Evolutionary conservation across 2,113 vertebrate genomes (phyloP), one percentile per base, ranked within the genome.

Genomic region (Aegotheles bennettii): DNA sequence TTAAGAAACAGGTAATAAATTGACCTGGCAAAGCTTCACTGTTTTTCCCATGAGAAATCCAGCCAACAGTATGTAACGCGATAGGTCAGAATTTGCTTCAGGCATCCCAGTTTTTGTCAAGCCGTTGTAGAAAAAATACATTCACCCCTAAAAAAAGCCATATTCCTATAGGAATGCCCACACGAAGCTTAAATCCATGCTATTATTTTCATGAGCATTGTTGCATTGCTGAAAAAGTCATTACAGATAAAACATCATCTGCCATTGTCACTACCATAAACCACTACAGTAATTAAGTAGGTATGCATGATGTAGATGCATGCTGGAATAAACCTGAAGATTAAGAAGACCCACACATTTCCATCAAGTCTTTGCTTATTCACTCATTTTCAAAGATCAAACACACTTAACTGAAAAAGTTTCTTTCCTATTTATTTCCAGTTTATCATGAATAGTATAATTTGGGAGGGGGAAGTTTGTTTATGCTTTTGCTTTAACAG

Each of bases 401-500:
- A 48, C 42, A 80, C 68, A 63, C 53, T 56, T 61, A 77, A 86
- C 6, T 75, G 51, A 33, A 48, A 87, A 92, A 75, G 3, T 16
- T 45, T 23, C 3, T 71, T 68, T 47, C 42, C 11, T 13, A 24
- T 53, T 33, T 29, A 38, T 71, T 84, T 86, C 67, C 50, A 76
- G 16, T 84, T 87, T n/a, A 51, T 60, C 84, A 79, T 11, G 2
- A 81, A n/a, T 75, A 90, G 94, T 64, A 6, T 92, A 53, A 89
- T 89, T 90, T 74, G 87, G 87, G 95, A 90, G 67, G 95, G 96
- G 95, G 69, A 68, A 83, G 93, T 54, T 92, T 94, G 80, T 97
- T 84, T 96, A 92, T 97, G 84, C 95, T 96, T 90, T 94, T 97
- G 84, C 95, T 95, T 97, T 90, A 78, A 95, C 95, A 94, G 91